Evolutionary conservation across 2,888 invertebrate species (phyloP).

Genomic region (Macropis europaea): DNA sequence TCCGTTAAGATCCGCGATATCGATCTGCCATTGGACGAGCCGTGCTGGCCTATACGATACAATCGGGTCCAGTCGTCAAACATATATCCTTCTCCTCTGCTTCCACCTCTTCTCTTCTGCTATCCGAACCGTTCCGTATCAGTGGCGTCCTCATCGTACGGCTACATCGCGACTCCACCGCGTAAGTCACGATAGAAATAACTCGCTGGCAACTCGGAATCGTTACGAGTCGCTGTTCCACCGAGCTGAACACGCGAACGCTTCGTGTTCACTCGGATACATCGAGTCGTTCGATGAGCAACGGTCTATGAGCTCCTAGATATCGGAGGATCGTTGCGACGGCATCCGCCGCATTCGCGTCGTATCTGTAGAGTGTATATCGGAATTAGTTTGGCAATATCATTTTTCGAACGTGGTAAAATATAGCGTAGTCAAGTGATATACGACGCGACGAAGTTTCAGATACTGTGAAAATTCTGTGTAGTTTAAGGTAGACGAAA

Average conservation of each 20-base stretch:
- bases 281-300: conserved; percentile 15
- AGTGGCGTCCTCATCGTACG: conserved; percentile 46
- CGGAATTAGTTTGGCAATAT: too few relatives aligned
- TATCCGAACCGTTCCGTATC: too few relatives aligned
- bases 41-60: conserved; percentile 49
- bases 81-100: conserved; percentile 29
- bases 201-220: conserved; percentile 7
- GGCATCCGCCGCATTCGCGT: not conserved
- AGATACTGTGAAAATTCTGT: too few relatives aligned
- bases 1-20: conserved; percentile 64
- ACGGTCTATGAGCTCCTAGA: not conserved
- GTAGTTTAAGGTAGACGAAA: too few relatives aligned
- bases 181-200: conserved; percentile 33
- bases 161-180: conserved; percentile 10
- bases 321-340: not conserved
- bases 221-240: not conserved
- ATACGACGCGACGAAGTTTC: too few relatives aligned
- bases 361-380: too few relatives aligned
- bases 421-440: too few relatives aligned
- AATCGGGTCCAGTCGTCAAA: conserved; percentile 59
- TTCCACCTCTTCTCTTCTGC: not conserved
- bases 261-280: not conserved
- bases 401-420: too few relatives aligned
- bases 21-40: conserved; percentile 61
- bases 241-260: not conserved